Percentiles rank a stretch among this genome's conserved stretches.
Conservation (phyloP, 2,113 vertebrate genomes). For the Hippotragus niger region DNA sequence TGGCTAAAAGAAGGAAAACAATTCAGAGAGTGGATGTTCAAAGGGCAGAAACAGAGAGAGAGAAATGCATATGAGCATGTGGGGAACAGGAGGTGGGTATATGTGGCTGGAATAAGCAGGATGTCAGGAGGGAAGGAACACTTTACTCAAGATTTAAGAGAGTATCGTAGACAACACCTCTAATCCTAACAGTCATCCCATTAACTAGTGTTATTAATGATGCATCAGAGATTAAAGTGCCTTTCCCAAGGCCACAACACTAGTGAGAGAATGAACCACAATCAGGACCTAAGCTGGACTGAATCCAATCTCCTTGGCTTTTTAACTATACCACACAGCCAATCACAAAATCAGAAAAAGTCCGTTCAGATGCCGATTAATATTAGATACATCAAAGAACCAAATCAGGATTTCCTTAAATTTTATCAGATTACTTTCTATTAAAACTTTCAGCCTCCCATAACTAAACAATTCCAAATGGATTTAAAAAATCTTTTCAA, state of each 20-base stretch:
- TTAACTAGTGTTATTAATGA: not conserved
- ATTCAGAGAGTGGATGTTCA: not conserved
- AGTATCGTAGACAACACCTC: not conserved
- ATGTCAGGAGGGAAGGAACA: not conserved
- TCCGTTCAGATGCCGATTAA: not conserved
- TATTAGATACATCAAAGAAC: not conserved
- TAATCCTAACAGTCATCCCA: not conserved
- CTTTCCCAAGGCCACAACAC: not conserved
- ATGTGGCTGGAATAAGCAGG: not conserved
- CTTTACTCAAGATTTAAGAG: not conserved
- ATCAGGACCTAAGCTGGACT: not conserved
- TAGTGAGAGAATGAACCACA: not conserved
- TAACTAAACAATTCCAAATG: not conserved
- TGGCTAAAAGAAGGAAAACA: not conserved
- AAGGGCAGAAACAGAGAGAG: not conserved
- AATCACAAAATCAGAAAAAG: not conserved
- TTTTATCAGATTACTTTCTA: not conserved
- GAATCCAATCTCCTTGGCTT: not conserved
- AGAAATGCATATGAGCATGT: not conserved
- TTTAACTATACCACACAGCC: not conserved
- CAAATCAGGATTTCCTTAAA: conserved; percentile 4
- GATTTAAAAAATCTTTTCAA: not conserved
- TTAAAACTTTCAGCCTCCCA: not conserved
- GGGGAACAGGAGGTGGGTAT: not conserved
- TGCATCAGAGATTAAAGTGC: not conserved